Evolutionary conservation across 2,113 vertebrate genomes (phyloP).

Genomic region (Anser brachyrhynchus): DNA sequence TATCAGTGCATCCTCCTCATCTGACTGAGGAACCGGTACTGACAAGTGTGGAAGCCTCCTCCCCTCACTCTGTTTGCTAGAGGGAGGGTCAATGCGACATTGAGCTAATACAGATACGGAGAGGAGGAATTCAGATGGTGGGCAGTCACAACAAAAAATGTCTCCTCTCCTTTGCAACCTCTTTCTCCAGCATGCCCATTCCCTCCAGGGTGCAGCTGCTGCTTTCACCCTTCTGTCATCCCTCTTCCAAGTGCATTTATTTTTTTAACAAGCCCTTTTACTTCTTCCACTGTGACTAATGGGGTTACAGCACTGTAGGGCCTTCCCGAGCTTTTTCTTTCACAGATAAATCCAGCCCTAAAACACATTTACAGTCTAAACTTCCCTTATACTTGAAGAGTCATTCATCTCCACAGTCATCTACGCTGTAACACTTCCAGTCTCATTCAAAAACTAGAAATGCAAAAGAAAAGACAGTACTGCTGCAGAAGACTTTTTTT

Average conservation of each 20-base stretch:
- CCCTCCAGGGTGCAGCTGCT: slow-evolving; percentile 68
- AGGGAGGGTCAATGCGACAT: slow-evolving; percentile 26
- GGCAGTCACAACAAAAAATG: slow-evolving; percentile 9
- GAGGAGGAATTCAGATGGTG: neutral
- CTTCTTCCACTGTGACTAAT: slow-evolving; percentile 73
- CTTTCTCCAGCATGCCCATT: slow-evolving; percentile 45
- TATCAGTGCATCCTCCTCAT: slow-evolving; percentile 33
- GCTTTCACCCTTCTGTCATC: slow-evolving; percentile 48
- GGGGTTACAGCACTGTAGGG: slow-evolving; percentile 71
- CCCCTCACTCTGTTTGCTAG: slow-evolving; percentile 31
- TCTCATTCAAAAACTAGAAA: neutral
- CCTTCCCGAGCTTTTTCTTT: slow-evolving; percentile 67
- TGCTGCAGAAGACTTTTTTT: neutral
- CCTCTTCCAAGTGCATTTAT: slow-evolving; percentile 66
- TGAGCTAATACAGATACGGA: slow-evolving; percentile 15
- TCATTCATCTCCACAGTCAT: neutral
- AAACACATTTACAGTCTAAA: slow-evolving; percentile 53
- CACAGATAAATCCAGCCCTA: slow-evolving; percentile 64
- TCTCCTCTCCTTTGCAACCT: neutral
- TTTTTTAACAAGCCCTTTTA: slow-evolving; percentile 72
- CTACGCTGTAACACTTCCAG: neutral
- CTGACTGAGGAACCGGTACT: slow-evolving; percentile 49
- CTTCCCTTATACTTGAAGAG: slow-evolving; percentile 27
- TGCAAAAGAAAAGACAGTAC: neutral
- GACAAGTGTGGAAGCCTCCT: slow-evolving; percentile 61